Evolutionary conservation across 2,797 vertebrate species (phyloP).

Genomic region (Anomalospiza imberbis): DNA sequence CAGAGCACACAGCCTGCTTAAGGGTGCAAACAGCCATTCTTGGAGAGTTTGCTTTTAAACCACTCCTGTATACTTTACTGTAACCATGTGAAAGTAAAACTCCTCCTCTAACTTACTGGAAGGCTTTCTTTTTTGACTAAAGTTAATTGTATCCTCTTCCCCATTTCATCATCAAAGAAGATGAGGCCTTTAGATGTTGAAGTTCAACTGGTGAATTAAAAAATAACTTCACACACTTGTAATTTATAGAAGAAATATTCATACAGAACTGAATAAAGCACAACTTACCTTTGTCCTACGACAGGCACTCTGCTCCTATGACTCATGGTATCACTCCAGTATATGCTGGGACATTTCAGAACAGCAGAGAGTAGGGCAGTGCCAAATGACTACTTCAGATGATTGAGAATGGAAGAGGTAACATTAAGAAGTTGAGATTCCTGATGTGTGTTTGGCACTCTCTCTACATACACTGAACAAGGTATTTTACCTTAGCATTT

Average conservation of each 20-base stretch:
- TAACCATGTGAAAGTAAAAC: background rate
- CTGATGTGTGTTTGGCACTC: constrained; percentile 69
- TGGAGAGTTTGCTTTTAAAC: background rate
- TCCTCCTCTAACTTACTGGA: background rate
- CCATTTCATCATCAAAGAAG: background rate
- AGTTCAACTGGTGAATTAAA: constrained; percentile 10
- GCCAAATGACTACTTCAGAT: constrained; percentile 57
- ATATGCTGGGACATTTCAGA: constrained; percentile 22
- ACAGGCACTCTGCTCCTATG: constrained; percentile 20
- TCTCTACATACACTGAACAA: constrained; percentile 30
- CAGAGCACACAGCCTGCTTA: background rate
- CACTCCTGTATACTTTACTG: background rate
- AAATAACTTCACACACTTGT: background rate
- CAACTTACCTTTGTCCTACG: constrained; percentile 43
- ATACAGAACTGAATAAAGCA: background rate
- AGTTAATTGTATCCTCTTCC: background rate
- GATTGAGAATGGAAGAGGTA: constrained; percentile 56
- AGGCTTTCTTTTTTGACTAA: constrained; percentile 24
- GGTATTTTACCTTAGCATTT: constrained; percentile 43
- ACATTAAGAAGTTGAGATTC: constrained; percentile 58
- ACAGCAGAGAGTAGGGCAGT: constrained; percentile 40
- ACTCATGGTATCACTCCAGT: background rate
- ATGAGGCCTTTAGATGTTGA: background rate
- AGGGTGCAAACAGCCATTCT: background rate
- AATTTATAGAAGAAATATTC: background rate